Base-by-base conservation (phyloP, 2,888 invertebrate genomes). In the Elysia crispata region DNA sequence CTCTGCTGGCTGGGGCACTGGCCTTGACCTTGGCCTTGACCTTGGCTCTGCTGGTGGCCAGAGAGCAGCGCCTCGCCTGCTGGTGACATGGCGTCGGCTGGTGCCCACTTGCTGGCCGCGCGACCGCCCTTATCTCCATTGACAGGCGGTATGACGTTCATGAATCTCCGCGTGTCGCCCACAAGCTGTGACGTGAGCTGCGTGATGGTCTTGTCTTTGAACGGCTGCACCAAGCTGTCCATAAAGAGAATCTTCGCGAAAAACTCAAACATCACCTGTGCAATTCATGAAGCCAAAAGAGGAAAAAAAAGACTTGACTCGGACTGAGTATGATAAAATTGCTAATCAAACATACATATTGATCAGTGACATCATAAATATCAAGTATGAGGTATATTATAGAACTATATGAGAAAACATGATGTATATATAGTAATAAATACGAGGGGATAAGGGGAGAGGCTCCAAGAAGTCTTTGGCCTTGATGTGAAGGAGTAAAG, bases 231-330 rank as follows among this genome's bases (percentile, higher is more conserved):
- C 73, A 89, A 82, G 79, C 86, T 88, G 77, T 87, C 87, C 90
- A 91, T 90, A 82, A 90, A 90, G 76, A 91, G 82, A 28, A 88
- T 72, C 74, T 86, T 84, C 30, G 90, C 90, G 72, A 90, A 86
- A 73, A 88, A 89, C 76, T 87, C 83, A 80, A 91, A 90, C 86
- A 89, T 85, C 54, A 90, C 83, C 91, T 91, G 85, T n/a, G 41
- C 41, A 41, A n/a, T n/a, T n/a, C n/a, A n/a, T n/a, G n/a, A n/a
- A n/a, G n/a, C n/a, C n/a, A n/a, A n/a, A n/a, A n/a, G n/a, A n/a
- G n/a, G n/a, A n/a, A n/a, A n/a, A n/a, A n/a, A n/a, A n/a, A n/a
- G n/a, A n/a, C n/a, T n/a, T n/a, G n/a, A n/a, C n/a, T n/a, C n/a
- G n/a, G n/a, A n/a, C n/a, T n/a, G n/a, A n/a, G n/a, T n/a, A n/a